Conservation (phyloP, 2,888 invertebrate species). For the Orthosia gracilis region DNA sequence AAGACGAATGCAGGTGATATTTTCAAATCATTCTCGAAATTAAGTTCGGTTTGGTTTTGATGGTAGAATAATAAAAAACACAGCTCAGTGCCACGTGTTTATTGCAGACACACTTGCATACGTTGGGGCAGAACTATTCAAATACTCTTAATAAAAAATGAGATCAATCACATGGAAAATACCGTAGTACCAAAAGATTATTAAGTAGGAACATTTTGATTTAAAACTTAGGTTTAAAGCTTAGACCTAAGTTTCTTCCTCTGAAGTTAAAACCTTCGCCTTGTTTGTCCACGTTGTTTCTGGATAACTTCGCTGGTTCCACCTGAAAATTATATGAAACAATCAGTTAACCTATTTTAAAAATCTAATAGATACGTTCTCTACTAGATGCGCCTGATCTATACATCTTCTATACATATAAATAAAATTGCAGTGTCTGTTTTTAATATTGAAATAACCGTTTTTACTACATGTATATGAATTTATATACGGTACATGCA, state of each 20-base stretch:
- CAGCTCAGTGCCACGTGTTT: constrained; percentile 71
- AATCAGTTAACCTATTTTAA: too few relatives aligned
- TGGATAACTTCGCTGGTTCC: constrained; percentile 80
- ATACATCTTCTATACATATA: too few relatives aligned
- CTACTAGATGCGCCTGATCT: neutral
- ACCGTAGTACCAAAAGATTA: constrained; percentile 45
- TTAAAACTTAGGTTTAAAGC: constrained; percentile 85
- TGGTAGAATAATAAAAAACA: neutral
- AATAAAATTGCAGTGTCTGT: too few relatives aligned
- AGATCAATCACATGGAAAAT: constrained; percentile 73
- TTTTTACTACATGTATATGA: too few relatives aligned
- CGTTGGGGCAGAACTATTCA: constrained; percentile 75
- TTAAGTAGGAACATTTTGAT: constrained; percentile 1
- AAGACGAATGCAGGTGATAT: too few relatives aligned
- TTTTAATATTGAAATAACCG: too few relatives aligned
- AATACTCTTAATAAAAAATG: constrained; percentile 55
- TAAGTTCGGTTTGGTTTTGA: too few relatives aligned
- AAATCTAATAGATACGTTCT: too few relatives aligned
- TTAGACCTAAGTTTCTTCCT: constrained; percentile 80
- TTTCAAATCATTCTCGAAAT: too few relatives aligned
- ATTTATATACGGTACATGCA: too few relatives aligned
- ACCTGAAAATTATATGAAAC: constrained; percentile 76
- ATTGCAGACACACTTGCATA: constrained; percentile 79
- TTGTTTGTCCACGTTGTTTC: constrained; percentile 75
- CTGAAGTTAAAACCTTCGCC: constrained; percentile 81